A percentile compares a stretch with the other conserved stretches of the same genome.
These are phyloP conservation scores for Aldrovandia affinis DNA, from an alignment of 2,797 vertebrate genomes.

Conservation along the genomic window DNA sequence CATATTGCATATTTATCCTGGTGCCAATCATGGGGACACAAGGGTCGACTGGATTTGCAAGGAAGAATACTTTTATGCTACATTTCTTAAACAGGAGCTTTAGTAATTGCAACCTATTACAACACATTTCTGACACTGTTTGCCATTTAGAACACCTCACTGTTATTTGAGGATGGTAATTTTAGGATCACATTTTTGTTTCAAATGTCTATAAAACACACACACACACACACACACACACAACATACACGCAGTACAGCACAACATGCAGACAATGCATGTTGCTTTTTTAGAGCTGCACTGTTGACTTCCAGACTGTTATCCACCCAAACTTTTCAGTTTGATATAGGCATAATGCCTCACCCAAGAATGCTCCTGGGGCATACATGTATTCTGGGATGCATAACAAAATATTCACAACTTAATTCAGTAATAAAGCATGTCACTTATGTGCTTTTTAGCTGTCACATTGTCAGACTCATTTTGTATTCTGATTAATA, in stretches of 20 bases:
- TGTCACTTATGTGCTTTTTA: background rate
- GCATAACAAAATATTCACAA: background rate
- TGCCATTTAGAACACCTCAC: background rate
- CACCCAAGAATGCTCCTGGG: background rate
- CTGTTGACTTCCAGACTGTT: background rate
- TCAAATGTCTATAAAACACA: too few relatives aligned
- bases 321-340: background rate
- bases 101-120: background rate
- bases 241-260: too few relatives aligned
- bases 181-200: too few relatives aligned
- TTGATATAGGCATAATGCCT: background rate
- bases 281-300: background rate
- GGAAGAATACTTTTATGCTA: background rate
- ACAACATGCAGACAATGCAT: too few relatives aligned
- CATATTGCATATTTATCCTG: background rate
- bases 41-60: background rate
- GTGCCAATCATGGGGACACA: background rate
- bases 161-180: too few relatives aligned
- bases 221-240: too few relatives aligned
- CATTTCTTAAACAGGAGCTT: too few relatives aligned
- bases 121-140: background rate
- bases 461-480: background rate
- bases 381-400: background rate
- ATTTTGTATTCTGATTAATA: background rate
- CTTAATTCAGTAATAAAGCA: background rate